Percentiles rank a stretch among this genome's conserved stretches.
Evolutionary conservation across 2,888 invertebrate genomes (phyloP).

Genomic region (Drosophila lacicola): DNA sequence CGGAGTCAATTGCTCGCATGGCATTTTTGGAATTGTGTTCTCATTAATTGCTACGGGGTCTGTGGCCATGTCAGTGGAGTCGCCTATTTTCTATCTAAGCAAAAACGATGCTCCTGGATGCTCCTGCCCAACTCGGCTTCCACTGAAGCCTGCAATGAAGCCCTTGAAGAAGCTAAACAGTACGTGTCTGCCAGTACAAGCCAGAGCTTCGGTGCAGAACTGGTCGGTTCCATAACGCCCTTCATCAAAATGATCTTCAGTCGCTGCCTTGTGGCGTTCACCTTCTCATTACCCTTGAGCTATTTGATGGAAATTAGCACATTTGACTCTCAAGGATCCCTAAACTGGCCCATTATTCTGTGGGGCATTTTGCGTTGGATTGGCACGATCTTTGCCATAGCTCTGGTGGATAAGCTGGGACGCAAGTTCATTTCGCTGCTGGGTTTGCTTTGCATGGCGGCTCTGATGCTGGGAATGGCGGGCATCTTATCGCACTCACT

Average conservation of each 20-base stretch:
- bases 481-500: conserved; percentile 37
- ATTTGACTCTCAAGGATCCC: accelerated
- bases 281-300: conserved; percentile 74
- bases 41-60: conserved; percentile 40
- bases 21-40: conserved; percentile 67
- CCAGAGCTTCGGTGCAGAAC: conserved; percentile 32
- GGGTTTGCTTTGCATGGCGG: conserved; percentile 63
- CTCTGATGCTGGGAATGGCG: conserved; percentile 65
- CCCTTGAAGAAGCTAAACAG: conserved; percentile 64
- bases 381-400: conserved; percentile 52
- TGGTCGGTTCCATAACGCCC: conserved; percentile 53
- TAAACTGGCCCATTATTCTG: conserved; percentile 52
- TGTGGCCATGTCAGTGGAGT: conserved; percentile 61
- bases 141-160: conserved; percentile 32
- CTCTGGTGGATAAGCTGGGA: conserved; percentile 60
- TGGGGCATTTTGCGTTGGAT: conserved; percentile 65
- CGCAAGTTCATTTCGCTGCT: conserved; percentile 64
- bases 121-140: conserved; percentile 40
- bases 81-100: conserved; percentile 73
- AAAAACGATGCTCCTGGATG: conserved; percentile 45
- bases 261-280: conserved; percentile 74
- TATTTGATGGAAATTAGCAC: conserved; percentile 20
- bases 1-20: conserved; percentile 62
- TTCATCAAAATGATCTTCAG: conserved; percentile 71
- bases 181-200: conserved; percentile 64